A percentile compares a stretch with the other conserved stretches of the same genome.
Conservation (phyloP, 2,113 vertebrate genomes). For the Datnioides undecimradiatus region DNA sequence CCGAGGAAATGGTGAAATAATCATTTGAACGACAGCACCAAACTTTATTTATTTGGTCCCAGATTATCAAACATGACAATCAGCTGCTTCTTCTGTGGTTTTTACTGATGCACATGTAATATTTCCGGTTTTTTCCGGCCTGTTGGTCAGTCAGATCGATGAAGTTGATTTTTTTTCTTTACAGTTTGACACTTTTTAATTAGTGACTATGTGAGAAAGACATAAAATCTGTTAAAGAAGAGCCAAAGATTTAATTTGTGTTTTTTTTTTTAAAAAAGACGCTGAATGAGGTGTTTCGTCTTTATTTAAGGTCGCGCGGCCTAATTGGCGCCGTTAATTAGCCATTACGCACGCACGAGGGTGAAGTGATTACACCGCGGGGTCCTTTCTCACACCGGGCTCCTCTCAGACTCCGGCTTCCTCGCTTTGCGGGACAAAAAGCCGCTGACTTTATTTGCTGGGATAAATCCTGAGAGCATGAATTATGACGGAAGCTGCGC, state of each 20-base stretch:
- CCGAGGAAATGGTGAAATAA: background rate
- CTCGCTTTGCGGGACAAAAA: background rate
- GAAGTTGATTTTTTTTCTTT: too few species aligned
- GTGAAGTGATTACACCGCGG: background rate
- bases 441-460: conserved; percentile 18
- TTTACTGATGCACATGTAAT: background rate
- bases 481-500: conserved; percentile 11
- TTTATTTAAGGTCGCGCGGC: background rate
- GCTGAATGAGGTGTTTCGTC: too few species aligned
- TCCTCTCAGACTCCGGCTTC: background rate
- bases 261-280: too few species aligned
- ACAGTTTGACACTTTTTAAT: too few species aligned
- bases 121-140: background rate
- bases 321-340: conserved; percentile 16
- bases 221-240: too few species aligned
- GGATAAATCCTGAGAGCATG: background rate
- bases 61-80: background rate
- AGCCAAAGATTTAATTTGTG: background rate
- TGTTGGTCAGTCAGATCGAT: too few species aligned
- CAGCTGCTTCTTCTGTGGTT: background rate
- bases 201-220: too few species aligned
- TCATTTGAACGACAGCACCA: background rate
- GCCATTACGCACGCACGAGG: conserved; percentile 11
- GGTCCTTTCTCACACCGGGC: background rate
- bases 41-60: background rate